These are phyloP conservation scores for Arctia plantaginis DNA, from an alignment of 2,888 invertebrate species.

Conservation along the genomic window DNA sequence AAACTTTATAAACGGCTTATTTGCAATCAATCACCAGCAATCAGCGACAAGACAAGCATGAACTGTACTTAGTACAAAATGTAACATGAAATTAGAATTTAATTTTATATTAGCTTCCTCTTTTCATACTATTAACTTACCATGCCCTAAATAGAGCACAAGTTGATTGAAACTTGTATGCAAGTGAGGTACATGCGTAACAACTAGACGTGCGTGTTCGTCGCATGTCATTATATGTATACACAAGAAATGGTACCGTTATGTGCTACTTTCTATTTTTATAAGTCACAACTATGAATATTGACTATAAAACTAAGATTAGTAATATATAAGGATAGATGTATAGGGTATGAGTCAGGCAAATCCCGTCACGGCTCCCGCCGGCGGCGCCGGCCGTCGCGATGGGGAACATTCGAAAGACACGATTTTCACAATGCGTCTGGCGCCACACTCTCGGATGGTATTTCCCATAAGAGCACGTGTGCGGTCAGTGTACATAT, in stretches of 20 bases:
- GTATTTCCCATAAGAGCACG: constrained; percentile 48
- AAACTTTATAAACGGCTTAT: constrained; percentile 1
- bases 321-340: constrained; percentile 21
- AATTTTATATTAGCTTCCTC: background rate
- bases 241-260: constrained; percentile 36
- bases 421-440: constrained; percentile 48
- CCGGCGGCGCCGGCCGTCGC: constrained; percentile 51
- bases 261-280: constrained; percentile 56
- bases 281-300: constrained; percentile 30
- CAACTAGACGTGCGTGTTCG: constrained; percentile 42
- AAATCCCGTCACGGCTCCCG: constrained; percentile 30
- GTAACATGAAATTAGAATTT: background rate
- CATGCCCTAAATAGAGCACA: constrained; percentile 15
- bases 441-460: constrained; percentile 54
- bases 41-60: background rate
- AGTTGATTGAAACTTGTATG: constrained; percentile 25
- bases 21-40: background rate
- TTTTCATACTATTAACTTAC: background rate
- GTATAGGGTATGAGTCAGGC: constrained; percentile 51
- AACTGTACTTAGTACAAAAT: background rate
- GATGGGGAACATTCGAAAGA: constrained; percentile 41
- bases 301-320: constrained; percentile 28
- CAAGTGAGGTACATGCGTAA: constrained; percentile 29
- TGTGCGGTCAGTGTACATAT: constrained; percentile 32
- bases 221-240: constrained; percentile 43